phyloP scores from a whole-genome alignment of 2,888 invertebrate genomes.

The Chymomyza procnemis region DNA sequence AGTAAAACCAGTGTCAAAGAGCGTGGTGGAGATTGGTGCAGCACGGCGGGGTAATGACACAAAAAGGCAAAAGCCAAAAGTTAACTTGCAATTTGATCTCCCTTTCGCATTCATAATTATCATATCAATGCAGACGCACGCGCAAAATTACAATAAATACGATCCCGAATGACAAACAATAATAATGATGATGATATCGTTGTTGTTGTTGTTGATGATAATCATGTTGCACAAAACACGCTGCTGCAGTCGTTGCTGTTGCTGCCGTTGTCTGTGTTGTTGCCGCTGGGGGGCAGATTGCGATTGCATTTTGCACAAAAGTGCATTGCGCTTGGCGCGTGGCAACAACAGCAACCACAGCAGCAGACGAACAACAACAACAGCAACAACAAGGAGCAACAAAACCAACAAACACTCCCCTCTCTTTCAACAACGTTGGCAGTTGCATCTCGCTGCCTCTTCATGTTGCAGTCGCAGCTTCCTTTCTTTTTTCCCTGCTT shows the following conservation, averaged over 20 bases:
- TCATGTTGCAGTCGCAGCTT: conserved; percentile 27
- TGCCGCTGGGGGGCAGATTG: neutral
- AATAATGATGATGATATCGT: no score
- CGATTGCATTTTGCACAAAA: conserved; percentile 1
- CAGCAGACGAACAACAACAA: neutral
- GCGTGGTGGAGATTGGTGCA: neutral
- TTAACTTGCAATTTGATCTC: conserved; percentile 45
- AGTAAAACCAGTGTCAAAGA: neutral
- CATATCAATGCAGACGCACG: conserved; percentile 36
- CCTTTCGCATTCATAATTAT: conserved; percentile 52
- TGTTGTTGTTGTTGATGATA: neutral
- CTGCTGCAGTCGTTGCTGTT: no score
- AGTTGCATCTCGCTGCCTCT: neutral
- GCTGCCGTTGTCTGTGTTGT: neutral
- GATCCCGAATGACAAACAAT: neutral
- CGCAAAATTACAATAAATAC: neutral
- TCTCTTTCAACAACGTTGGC: neutral
- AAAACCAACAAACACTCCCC: no score
- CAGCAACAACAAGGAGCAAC: neutral
- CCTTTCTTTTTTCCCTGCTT: neutral
- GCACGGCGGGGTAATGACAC: neutral
- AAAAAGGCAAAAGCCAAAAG: no score
- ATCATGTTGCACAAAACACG: no score
- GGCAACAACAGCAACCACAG: neutral
- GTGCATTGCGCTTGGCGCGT: neutral